Evolutionary conservation across 2,113 vertebrate species (phyloP).

Genomic region (Ariopsis seemanni): DNA sequence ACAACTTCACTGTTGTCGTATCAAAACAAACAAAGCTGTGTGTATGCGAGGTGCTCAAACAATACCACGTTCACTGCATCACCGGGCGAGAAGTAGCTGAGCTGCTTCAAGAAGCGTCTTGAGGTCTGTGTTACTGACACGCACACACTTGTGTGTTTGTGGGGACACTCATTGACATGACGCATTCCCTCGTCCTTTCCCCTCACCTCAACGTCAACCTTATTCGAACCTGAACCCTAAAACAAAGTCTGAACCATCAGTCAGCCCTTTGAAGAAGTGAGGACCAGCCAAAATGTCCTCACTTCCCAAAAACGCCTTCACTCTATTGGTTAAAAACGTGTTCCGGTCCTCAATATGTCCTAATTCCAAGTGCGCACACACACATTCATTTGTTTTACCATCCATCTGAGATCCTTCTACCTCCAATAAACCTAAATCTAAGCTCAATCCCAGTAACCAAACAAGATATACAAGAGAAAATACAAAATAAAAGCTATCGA

Average conservation of each 20-base stretch:
- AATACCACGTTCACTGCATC: neutral
- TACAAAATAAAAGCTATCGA: neutral
- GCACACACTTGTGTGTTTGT: neutral
- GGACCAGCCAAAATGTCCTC: too few relatives aligned
- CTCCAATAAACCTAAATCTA: neutral
- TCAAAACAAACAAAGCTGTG: slow-evolving; percentile 39
- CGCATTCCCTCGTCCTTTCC: too few relatives aligned
- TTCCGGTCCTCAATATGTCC: too few relatives aligned
- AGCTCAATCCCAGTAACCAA: neutral
- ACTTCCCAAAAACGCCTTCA: too few relatives aligned
- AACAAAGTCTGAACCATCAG: too few relatives aligned
- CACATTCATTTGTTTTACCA: too few relatives aligned
- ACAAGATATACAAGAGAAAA: neutral
- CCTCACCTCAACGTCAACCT: too few relatives aligned
- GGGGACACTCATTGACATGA: too few relatives aligned
- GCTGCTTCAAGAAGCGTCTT: neutral
- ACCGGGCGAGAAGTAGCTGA: neutral
- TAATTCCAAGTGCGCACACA: too few relatives aligned
- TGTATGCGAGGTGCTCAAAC: neutral
- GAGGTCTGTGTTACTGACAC: neutral
- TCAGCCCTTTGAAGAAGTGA: too few relatives aligned
- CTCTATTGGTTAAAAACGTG: too few relatives aligned
- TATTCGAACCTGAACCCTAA: too few relatives aligned
- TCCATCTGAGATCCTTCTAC: neutral
- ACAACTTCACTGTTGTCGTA: slow-evolving; percentile 37